Evolutionary conservation across 2,888 invertebrate species (phyloP), one percentile per base, ranked within the genome.

Genomic region (Microctonus hyperodae): DNA sequence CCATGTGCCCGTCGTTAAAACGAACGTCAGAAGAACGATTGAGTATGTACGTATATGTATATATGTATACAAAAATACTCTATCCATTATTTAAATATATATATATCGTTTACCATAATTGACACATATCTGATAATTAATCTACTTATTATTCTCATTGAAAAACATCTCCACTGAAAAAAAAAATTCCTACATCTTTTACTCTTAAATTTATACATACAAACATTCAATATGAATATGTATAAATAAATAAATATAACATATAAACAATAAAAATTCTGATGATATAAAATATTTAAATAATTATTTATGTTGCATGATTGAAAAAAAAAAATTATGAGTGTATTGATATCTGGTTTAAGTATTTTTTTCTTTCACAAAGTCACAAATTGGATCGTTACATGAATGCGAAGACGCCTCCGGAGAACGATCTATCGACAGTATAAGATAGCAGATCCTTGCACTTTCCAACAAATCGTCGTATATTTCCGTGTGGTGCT

Each of bases 1-100:
- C 74, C 68, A 50, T 68, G 69, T 51, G 60, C 61, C 9, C 65
- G 64, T 77, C 75, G 74, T 78, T 78, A 68, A 50, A 66, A 56
- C 58, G 35, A 31, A 28, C 50, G 33, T 56, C 44, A 23, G 5
- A n/a, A n/a, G n/a, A 61, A 56, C 56, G 40, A 67, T 57, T 62
- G 62, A 63, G 58, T 63, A 35, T 61, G 58, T 40, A 61, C 61
- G 61, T 57, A 37, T 58, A 53, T 57, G 37, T 58, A 53, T 28
- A 50, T 51, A 40, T 56, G n/a, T n/a, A n/a, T n/a, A n/a, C n/a
- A n/a, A n/a, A n/a, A 37, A 28, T n/a, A 33, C 22, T 50, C 37
- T 50, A 25, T 57, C 25, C 50, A 13, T 53, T 44, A n/a, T n/a
- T n/a, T 25, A 25, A 60, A 23, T 58, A 51, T 20, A 28, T 20